These are phyloP conservation scores for Ptychobarbus kaznakovi DNA, from an alignment of 2,797 vertebrate species.

Conservation along the genomic window DNA sequence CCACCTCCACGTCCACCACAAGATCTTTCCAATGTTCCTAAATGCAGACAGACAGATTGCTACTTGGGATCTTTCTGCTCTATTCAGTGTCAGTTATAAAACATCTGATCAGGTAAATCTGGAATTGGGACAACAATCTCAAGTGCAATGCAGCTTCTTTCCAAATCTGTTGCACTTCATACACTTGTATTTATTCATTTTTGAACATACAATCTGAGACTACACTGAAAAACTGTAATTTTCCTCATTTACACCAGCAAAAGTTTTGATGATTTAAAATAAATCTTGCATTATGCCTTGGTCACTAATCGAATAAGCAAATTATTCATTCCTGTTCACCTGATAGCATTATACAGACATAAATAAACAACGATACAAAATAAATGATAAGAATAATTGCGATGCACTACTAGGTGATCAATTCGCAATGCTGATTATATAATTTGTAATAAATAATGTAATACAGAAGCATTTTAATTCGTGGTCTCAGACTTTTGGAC, in stretches of 20 bases:
- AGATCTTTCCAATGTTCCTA: constrained; percentile 78
- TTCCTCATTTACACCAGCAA: not conserved
- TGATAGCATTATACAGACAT: not conserved
- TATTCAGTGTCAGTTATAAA: not conserved
- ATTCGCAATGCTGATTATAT: not conserved
- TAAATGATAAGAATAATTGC: not conserved
- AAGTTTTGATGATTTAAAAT: not conserved
- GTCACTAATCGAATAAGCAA: not conserved
- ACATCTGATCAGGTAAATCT: not conserved
- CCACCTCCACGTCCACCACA: constrained; percentile 80
- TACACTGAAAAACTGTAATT: not conserved
- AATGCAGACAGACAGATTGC: not conserved
- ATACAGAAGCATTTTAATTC: not conserved
- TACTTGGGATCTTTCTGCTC: not conserved
- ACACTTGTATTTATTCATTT: not conserved
- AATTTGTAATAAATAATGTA: not conserved
- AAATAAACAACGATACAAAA: not conserved
- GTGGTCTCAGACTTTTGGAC: not conserved
- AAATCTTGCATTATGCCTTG: not conserved
- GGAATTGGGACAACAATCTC: not conserved
- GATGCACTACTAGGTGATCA: not conserved
- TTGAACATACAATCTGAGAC: not conserved
- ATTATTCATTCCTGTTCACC: not conserved
- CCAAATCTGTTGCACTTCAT: not conserved
- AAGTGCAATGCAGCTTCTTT: not conserved